Base-by-base conservation (phyloP, 1,140 invertebrate genomes). In the Nasonia longicornis region DNA sequence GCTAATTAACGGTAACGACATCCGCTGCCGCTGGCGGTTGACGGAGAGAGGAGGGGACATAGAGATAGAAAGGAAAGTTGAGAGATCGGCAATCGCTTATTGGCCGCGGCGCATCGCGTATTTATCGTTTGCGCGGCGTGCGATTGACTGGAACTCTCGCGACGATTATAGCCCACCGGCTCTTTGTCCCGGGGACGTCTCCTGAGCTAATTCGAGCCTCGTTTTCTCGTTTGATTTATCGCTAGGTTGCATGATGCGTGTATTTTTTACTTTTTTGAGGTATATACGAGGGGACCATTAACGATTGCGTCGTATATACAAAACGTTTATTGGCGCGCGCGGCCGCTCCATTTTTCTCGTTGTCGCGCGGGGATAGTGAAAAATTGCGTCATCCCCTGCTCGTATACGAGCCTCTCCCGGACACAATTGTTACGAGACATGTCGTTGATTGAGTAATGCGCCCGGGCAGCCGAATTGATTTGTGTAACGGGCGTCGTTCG, bases 1-100 rank as follows among this genome's bases (percentile, higher is more conserved):
- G 82, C 81, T 88, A 87, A 87, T 88, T 87, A 88, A 85, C 83
- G 84, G 84, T 87, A 85, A 86, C 80, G 84, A 86, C 81, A 79
- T 85, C 83, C 86, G 72, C 73, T 80, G 71, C 78, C 31, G 11
- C 16, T 58, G 52, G 52, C 52, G 16, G 52, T 58, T 58, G 52
- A 58, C 14, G 45, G 14, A 16, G 7, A 20, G 20, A 16, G 52
- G 2, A 6, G 3, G 20, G 6, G 1, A 26, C 1, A 26, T 26
- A 26, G 26, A 26, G 26, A 58, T n/a, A n/a, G 4, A 20, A 8
- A n/a, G 4, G 6, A 4, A 58, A n/a, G 52, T 58, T 20, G 16
- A n/a, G 52, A n/a, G 52, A 58, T 58, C 52, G 52, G 52, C 7
- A 58, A n/a, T 58, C 52, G 52, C 52, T 58, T 58, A 58, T 58